phyloP scores from a whole-genome alignment of 1,140 invertebrate species.

The Aradophagus sp. region DNA sequence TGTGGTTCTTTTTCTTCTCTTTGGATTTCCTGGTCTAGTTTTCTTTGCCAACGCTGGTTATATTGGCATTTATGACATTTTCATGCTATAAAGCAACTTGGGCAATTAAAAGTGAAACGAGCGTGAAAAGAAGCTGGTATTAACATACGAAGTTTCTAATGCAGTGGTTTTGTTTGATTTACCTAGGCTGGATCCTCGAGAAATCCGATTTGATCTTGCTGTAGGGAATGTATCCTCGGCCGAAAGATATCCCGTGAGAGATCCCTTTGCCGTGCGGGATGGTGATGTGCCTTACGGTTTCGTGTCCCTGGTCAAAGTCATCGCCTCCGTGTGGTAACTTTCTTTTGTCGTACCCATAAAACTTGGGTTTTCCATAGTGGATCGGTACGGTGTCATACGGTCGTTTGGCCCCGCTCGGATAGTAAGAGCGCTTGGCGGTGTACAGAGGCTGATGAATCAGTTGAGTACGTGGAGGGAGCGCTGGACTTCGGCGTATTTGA shows the following conservation, averaged over 20 bases:
- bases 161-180: constrained; percentile 17
- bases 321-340: constrained; percentile 59
- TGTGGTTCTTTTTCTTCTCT: too few relatives aligned
- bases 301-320: constrained; percentile 64
- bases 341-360: constrained; percentile 25
- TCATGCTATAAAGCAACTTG: too few relatives aligned
- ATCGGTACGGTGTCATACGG: constrained; percentile 20
- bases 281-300: constrained; percentile 59
- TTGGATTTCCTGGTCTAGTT: too few relatives aligned
- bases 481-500: constrained; percentile 58
- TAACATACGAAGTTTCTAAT: too few relatives aligned
- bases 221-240: constrained; percentile 67
- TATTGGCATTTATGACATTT: too few relatives aligned
- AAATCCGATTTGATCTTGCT: constrained; percentile 57
- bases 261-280: constrained; percentile 65
- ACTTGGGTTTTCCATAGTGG: constrained; percentile 29
- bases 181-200: constrained; percentile 28
- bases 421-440: constrained; percentile 34
- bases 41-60: too few relatives aligned
- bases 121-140: too few relatives aligned
- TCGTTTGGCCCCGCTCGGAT: constrained; percentile 26
- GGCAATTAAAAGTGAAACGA: too few relatives aligned
- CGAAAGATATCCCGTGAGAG: constrained; percentile 58
- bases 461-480: constrained; percentile 31
- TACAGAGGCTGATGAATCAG: constrained; percentile 23